These are phyloP conservation scores for Tragopan temminckii DNA, from an alignment of 2,797 vertebrate genomes.

Conservation along the genomic window DNA sequence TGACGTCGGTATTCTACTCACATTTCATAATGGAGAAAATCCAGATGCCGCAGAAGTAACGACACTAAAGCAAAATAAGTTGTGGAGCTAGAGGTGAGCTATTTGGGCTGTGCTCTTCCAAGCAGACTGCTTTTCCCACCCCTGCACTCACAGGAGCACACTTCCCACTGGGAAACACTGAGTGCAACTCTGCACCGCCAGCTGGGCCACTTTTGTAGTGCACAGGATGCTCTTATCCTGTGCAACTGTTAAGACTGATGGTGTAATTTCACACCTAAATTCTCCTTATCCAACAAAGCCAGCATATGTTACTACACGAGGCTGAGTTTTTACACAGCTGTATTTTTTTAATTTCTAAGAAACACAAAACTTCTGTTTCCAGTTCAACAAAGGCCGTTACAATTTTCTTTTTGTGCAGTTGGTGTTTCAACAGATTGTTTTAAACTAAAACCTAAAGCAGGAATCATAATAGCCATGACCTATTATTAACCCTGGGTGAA, in stretches of 20 bases:
- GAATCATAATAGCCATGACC: not conserved
- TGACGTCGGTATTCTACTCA: accelerated
- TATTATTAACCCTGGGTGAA: constrained; percentile 27
- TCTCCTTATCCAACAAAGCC: not conserved
- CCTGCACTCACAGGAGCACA: not conserved
- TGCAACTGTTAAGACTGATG: not conserved
- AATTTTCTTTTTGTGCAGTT: not conserved
- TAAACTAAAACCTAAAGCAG: constrained; percentile 33
- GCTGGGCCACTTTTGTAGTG: not conserved
- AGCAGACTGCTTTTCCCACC: not conserved
- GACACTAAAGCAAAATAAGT: not conserved
- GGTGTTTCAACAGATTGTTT: not conserved
- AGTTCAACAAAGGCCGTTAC: constrained; percentile 8
- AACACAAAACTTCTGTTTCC: not conserved
- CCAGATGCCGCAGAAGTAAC: not conserved
- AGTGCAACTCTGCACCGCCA: accelerated
- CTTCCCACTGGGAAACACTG: accelerated
- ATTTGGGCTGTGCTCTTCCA: not conserved
- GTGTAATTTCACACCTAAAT: not conserved
- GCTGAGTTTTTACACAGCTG: not conserved
- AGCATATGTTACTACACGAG: not conserved
- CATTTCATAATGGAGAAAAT: not conserved
- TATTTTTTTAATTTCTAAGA: not conserved
- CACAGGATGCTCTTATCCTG: not conserved
- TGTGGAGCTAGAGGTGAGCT: not conserved